Evolutionary conservation across 2,888 invertebrate genomes (phyloP), one percentile per base, ranked within the genome.

Genomic region (Caenorhabditis afra): DNA sequence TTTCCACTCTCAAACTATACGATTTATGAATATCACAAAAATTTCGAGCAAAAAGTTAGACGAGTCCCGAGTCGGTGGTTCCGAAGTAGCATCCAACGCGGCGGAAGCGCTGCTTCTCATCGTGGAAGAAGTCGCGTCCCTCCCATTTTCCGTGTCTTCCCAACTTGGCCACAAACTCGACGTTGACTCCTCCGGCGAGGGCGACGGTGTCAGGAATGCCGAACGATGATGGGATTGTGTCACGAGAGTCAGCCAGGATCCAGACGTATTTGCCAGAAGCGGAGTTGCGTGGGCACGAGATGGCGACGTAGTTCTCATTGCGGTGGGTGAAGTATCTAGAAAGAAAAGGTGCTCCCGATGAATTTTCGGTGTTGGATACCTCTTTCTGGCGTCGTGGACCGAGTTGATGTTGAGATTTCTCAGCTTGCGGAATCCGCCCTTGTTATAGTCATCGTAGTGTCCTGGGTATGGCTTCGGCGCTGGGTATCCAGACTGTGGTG

Each of bases 141-240:
- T 64, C 64, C 73, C 73, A 73, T 45, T 44, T 64, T 44, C 44
- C 29, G 10, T 58, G 18, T n/a, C 14, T 10, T 4, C 8, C 16
- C 45, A 47, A 47, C 23, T 65, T 73, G 58, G 73, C 73, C 11
- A 73, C 64, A 35, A 50, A 73, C 37, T 58, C 41, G 12, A 65
- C 39, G 52, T 73, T 73, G 41, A 73, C 4, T 39, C 73, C 73
- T 47, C 50, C 64, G 45, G 73, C 57, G 35, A 73, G 73, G 14
- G 22, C 50, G 22, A 73, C 73, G 20, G 73, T 73, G 8, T 29
- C 29, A 0, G 12, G 0, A 7, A 22, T 8, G 10, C 22, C 52
- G 14, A 44, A 58, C 11, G 20, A 10, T 65, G 73, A 10, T 65
- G 73, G 64, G 23, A 22, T 44, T 0, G 39, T 64, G 0, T 47